Percentiles rank a stretch among this genome's conserved stretches.
Evolutionary conservation across 2,888 invertebrate genomes (phyloP).

Genomic region (Meganola albula): DNA sequence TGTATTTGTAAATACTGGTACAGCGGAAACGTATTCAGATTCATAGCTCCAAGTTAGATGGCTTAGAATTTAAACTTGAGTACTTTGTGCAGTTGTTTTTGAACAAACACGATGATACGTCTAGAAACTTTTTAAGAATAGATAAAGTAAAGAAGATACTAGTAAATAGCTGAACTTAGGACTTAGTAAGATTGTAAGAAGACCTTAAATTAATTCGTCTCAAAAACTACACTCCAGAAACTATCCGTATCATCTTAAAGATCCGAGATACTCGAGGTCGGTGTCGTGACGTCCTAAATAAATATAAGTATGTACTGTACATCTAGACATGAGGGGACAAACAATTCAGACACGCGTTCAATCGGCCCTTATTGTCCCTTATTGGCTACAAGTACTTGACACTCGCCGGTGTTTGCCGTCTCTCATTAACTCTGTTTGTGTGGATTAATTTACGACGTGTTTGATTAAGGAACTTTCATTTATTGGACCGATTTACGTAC

Average conservation of each 20-base stretch:
- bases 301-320: no score
- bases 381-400: constrained; percentile 69
- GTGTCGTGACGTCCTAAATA: constrained; percentile 33
- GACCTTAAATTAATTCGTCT: no score
- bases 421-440: constrained; percentile 71
- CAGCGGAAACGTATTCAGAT: constrained; percentile 29
- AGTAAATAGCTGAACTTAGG: no score
- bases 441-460: constrained; percentile 71
- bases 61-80: constrained; percentile 46
- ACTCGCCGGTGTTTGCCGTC: constrained; percentile 55
- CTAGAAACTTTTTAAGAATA: constrained; percentile 62
- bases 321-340: constrained; percentile 40
- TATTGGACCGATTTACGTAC: constrained; percentile 55
- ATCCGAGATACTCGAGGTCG: no score
- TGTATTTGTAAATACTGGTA: constrained; percentile 19
- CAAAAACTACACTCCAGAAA: no score
- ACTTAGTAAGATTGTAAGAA: no score
- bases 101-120: constrained; percentile 56
- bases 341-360: constrained; percentile 56
- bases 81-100: constrained; percentile 49
- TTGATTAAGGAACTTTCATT: constrained; percentile 51
- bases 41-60: constrained; percentile 38
- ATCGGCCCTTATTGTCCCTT: constrained; percentile 64
- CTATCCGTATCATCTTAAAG: no score
- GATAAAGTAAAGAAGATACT: constrained; percentile 30